These are phyloP conservation scores for Teleogryllus occipitalis DNA, from an alignment of 1,140 invertebrate species.

Conservation along the genomic window DNA sequence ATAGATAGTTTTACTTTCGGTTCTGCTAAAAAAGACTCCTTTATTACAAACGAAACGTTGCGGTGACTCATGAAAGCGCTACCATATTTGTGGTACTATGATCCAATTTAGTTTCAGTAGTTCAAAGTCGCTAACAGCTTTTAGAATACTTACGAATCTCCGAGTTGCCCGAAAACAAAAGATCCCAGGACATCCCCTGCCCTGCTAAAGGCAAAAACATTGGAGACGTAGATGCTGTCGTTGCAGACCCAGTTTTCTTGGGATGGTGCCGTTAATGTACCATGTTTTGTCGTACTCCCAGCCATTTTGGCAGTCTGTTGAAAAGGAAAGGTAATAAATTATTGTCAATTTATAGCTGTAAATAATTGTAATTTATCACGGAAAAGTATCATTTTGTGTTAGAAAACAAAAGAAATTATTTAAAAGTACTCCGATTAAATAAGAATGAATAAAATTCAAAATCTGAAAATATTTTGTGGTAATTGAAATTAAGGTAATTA, in stretches of 20 bases:
- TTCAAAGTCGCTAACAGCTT: background rate
- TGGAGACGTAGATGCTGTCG: slow-evolving; percentile 41
- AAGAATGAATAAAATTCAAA: no score
- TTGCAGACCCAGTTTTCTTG: slow-evolving; percentile 47
- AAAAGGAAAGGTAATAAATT: background rate
- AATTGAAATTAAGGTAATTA: no score
- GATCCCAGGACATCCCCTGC: slow-evolving; percentile 44
- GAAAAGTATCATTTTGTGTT: no score
- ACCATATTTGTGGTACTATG: no score
- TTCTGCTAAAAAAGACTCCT: background rate
- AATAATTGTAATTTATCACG: no score
- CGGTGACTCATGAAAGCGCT: no score
- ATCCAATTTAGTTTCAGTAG: background rate
- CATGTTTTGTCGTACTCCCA: slow-evolving; percentile 45
- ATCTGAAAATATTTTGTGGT: no score
- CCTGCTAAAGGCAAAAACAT: slow-evolving; percentile 41
- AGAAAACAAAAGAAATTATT: no score
- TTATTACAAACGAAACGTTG: background rate
- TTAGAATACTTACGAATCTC: slow-evolving; percentile 40
- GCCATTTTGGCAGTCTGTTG: slow-evolving; percentile 39
- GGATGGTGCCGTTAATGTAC: slow-evolving; percentile 38
- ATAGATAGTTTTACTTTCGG: no score
- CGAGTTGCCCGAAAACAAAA: slow-evolving; percentile 44
- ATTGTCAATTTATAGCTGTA: background rate
- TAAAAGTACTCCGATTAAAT: no score